Conservation (phyloP, 2,888 invertebrate species). For the Celastrina argiolus region DNA sequence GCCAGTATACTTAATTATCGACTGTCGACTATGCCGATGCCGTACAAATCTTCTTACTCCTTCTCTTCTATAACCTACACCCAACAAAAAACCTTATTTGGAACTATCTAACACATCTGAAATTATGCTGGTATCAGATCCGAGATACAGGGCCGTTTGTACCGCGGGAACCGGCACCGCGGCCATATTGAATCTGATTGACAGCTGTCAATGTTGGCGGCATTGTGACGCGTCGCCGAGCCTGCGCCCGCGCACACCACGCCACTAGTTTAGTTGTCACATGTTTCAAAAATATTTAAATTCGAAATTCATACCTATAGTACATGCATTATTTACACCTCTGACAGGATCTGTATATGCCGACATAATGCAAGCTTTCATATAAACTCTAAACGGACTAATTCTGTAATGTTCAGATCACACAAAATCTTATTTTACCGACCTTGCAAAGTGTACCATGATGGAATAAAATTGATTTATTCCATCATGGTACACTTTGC, state of each 20-base stretch:
- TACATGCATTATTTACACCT: too few species aligned
- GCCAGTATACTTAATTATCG: not conserved
- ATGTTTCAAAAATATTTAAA: conserved; percentile 42
- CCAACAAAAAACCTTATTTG: conserved; percentile 38
- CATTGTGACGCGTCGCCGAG: conserved; percentile 72
- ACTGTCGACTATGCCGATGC: not conserved
- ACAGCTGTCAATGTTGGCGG: conserved; percentile 78
- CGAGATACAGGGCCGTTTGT: conserved; percentile 45
- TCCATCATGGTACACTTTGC: too few species aligned
- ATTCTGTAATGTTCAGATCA: too few species aligned
- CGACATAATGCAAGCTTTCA: too few species aligned
- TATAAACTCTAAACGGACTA: too few species aligned
- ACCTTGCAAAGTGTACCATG: too few species aligned
- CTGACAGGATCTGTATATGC: too few species aligned
- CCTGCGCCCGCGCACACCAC: conserved; percentile 51
- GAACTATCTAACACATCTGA: conserved; percentile 48
- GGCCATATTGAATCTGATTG: conserved; percentile 76
- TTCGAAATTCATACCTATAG: not conserved
- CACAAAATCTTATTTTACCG: too few species aligned
- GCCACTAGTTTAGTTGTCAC: conserved; percentile 42
- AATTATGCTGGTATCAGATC: conserved; percentile 46
- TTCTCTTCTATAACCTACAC: not conserved
- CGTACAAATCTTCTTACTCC: not conserved
- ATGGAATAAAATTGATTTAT: too few species aligned
- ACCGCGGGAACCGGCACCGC: conserved; percentile 60